phyloP scores from a whole-genome alignment of 2,888 invertebrate species.

The Caenorhabditis japonica region DNA sequence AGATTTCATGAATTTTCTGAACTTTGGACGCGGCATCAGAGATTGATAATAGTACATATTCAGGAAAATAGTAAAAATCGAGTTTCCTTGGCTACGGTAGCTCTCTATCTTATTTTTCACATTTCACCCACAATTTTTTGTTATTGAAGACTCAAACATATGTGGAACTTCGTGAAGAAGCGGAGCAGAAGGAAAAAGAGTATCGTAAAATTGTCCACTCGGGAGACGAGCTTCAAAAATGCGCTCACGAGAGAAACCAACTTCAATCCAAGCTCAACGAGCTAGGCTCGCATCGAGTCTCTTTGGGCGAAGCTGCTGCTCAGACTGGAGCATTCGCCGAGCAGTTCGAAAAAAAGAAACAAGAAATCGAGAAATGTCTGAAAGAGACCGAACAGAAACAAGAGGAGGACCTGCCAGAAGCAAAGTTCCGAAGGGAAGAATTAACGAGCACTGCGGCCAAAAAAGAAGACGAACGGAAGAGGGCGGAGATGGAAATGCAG shows the following conservation, averaged over 20 bases:
- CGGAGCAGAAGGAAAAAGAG: conserved; percentile 25
- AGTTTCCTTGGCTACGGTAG: too few species aligned
- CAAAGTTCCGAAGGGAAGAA: conserved; percentile 20
- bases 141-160: conserved; percentile 4
- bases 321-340: conserved; percentile 41
- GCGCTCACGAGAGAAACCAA: conserved; percentile 18
- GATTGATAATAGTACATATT: too few species aligned
- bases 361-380: conserved; percentile 18
- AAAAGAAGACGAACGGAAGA: conserved; percentile 25
- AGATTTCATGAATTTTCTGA: too few species aligned
- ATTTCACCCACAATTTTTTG: too few species aligned
- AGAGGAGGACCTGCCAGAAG: conserved; percentile 38
- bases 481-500: conserved; percentile 30
- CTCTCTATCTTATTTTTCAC: too few species aligned
- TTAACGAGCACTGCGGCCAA: not conserved
- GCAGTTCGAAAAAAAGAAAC: conserved; percentile 20
- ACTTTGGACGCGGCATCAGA: too few species aligned
- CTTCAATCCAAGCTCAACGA: conserved; percentile 38
- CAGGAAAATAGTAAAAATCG: too few species aligned
- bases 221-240: conserved; percentile 35
- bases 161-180: conserved; percentile 14
- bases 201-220: conserved; percentile 13
- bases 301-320: conserved; percentile 51
- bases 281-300: conserved; percentile 43
- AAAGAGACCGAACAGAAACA: conserved; percentile 6